These are phyloP conservation scores for Nomada fucata DNA, from an alignment of 2,888 invertebrate species.

Conservation along the genomic window DNA sequence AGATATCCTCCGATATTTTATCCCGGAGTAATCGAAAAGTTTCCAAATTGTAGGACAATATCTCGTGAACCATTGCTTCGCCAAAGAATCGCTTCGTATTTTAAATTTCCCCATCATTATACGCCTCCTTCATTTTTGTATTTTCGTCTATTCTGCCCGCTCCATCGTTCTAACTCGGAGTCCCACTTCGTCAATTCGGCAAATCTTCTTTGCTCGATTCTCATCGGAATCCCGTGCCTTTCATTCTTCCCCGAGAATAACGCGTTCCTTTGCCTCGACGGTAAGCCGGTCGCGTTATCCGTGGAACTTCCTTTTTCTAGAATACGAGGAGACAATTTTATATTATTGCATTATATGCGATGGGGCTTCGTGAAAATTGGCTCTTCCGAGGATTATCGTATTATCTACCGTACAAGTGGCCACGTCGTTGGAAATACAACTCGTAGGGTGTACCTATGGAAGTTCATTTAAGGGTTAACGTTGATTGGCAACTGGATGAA, in stretches of 20 bases:
- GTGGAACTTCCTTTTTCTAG: slow-evolving; percentile 58
- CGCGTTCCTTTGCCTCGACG: slow-evolving; percentile 54
- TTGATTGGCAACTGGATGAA: not conserved
- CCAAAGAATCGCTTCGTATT: not conserved
- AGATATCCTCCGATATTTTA: too few relatives aligned
- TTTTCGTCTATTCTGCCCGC: not conserved
- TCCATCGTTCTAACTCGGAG: slow-evolving; percentile 4
- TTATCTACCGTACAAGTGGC: slow-evolving; percentile 58
- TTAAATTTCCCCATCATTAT: slow-evolving; percentile 26
- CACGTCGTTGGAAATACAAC: slow-evolving; percentile 18
- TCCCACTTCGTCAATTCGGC: slow-evolving; percentile 52
- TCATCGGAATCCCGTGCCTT: slow-evolving; percentile 60
- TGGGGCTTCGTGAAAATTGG: slow-evolving; percentile 58
- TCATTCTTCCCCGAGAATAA: slow-evolving; percentile 64
- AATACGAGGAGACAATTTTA: slow-evolving; percentile 64
- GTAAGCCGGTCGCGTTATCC: slow-evolving; percentile 67
- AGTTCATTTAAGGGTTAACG: slow-evolving; percentile 4
- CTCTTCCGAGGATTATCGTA: slow-evolving; percentile 65
- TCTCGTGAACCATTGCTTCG: not conserved
- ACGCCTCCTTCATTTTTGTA: not conserved
- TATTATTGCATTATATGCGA: slow-evolving; percentile 69
- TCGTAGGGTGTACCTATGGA: not conserved
- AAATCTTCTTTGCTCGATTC: slow-evolving; percentile 68
- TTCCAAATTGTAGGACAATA: not conserved
- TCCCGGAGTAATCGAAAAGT: not conserved